Percentiles rank a stretch among this genome's conserved stretches.
These are phyloP conservation scores for Luidia sarsii DNA, from an alignment of 53 echinoderm and acorn worm genomes.

Conservation along the genomic window DNA sequence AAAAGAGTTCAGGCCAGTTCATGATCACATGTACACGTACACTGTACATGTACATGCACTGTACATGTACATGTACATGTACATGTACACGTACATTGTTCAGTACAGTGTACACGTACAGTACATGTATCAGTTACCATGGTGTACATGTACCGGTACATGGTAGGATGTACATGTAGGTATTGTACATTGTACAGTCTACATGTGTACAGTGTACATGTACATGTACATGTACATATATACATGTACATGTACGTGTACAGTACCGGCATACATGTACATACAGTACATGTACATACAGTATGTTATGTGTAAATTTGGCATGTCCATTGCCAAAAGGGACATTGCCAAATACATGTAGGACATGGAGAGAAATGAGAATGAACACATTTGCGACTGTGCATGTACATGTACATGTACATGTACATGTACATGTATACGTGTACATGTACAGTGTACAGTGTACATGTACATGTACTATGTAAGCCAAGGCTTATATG, in stretches of 20 bases:
- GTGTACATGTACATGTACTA: neutral
- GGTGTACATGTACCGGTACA: neutral
- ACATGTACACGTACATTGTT: neutral
- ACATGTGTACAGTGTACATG: neutral
- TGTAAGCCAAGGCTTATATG: neutral
- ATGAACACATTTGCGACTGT: neutral
- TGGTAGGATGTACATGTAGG: neutral
- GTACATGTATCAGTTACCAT: neutral
- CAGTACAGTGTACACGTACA: neutral
- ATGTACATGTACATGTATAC: slow-evolving; percentile 1
- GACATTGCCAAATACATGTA: neutral
- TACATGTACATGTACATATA: neutral
- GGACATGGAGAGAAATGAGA: no score
- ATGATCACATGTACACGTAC: no score
- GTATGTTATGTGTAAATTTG: no score
- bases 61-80: neutral
- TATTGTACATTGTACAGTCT: neutral
- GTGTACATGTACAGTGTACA: no score
- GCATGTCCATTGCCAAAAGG: neutral
- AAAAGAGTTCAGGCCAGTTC: no score
- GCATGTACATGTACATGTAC: neutral
- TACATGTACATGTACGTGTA: neutral
- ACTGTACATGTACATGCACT: no score
- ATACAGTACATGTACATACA: neutral
- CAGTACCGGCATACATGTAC: no score